A percentile compares a stretch with the other conserved stretches of the same genome.
Conservation (phyloP, 2,797 vertebrate species). For the Aphelocoma californica region DNA sequence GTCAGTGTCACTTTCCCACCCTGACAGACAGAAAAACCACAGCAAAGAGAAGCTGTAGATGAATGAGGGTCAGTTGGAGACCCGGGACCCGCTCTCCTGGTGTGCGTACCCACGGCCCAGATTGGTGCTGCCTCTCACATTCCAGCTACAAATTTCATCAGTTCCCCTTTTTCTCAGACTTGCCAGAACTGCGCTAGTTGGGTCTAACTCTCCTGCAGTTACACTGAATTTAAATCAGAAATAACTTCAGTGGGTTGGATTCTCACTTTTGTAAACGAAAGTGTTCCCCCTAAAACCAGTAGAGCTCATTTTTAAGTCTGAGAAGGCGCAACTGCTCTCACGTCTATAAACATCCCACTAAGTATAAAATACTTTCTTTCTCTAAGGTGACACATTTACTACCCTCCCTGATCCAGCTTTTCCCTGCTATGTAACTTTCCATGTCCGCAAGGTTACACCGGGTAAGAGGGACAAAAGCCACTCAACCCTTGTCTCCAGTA, state of each 20-base stretch:
- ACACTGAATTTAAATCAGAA: not conserved
- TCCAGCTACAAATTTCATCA: not conserved
- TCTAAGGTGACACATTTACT: not conserved
- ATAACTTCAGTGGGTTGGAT: not conserved
- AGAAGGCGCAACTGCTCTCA: not conserved
- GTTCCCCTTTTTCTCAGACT: not conserved
- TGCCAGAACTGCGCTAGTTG: not conserved
- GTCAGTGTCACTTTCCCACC: not conserved
- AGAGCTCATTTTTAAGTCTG: not conserved
- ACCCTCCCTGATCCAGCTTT: not conserved
- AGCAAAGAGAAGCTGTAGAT: not conserved
- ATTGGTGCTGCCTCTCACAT: not conserved
- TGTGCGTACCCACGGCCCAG: accelerated
- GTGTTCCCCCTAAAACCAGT: not conserved
- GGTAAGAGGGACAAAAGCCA: not conserved
- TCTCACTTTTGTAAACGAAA: not conserved
- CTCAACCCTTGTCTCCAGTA: not conserved
- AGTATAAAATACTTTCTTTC: not conserved
- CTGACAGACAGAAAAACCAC: not conserved
- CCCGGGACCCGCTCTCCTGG: not conserved
- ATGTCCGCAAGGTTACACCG: not conserved
- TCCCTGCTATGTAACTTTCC: not conserved
- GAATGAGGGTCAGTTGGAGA: not conserved
- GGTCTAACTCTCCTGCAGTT: not conserved
- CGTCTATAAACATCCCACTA: not conserved